Conservation (phyloP, 2,888 invertebrate genomes). For the Eustalomyia histrio region DNA sequence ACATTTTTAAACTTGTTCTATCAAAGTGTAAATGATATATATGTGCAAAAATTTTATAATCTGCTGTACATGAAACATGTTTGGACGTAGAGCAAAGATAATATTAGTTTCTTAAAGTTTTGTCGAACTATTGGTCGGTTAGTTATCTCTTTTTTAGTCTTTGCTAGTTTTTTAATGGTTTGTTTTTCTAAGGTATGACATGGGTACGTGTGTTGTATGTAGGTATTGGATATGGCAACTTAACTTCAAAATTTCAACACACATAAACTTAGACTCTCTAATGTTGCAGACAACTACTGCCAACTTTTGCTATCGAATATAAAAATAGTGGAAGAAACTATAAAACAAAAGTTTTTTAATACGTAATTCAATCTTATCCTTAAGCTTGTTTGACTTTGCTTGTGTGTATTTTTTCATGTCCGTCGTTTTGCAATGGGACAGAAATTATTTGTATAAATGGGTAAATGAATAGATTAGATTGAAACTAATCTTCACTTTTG, state of each 20-base stretch:
- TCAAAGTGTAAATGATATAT: background rate
- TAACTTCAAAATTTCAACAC: background rate
- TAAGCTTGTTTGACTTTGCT: constrained; percentile 3
- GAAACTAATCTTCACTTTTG: no score
- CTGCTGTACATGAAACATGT: no score
- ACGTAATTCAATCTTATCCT: constrained; percentile 7
- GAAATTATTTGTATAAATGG: background rate
- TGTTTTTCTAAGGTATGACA: background rate
- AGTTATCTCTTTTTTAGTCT: background rate
- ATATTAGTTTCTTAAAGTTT: background rate
- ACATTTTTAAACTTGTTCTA: background rate
- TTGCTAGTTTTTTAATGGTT: background rate
- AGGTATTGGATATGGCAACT: background rate
- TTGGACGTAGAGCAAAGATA: background rate
- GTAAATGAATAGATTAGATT: no score
- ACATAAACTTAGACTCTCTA: background rate
- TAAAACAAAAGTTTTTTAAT: background rate
- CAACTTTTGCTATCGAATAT: background rate
- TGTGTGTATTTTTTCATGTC: background rate
- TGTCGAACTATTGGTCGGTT: background rate
- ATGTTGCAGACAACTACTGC: background rate
- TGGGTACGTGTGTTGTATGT: background rate
- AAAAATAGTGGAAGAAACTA: background rate
- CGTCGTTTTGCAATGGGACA: background rate
- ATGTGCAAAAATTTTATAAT: background rate